Percentiles rank a stretch among this genome's conserved stretches.
Evolutionary conservation across 1,140 invertebrate species (phyloP).

Genomic region (Drosophila subpulchrella): DNA sequence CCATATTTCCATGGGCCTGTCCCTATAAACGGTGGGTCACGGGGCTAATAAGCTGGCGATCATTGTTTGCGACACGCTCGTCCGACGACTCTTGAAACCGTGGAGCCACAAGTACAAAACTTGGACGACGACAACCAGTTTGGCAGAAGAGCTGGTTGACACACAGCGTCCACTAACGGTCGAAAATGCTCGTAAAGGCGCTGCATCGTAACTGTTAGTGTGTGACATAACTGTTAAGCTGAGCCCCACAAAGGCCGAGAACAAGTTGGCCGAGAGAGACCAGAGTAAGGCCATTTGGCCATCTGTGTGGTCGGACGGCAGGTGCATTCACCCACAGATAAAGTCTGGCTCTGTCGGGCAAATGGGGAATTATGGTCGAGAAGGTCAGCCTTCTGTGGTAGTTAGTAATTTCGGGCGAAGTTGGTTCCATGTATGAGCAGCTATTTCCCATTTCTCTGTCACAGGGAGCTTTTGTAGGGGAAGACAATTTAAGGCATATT

Average conservation of each 20-base stretch:
- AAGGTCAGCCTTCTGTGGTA: conserved; percentile 7
- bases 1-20: conserved; percentile 7
- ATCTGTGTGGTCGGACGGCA: conserved; percentile 17
- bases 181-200: conserved; percentile 61
- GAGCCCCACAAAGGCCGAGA: conserved; percentile 32
- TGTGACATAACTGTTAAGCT: conserved; percentile 74
- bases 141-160: conserved; percentile 50
- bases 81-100: conserved; percentile 19
- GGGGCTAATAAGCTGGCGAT: conserved; percentile 64
- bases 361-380: not conserved
- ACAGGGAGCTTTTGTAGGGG: not conserved
- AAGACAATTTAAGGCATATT: not conserved
- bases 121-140: conserved; percentile 64
- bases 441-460: not conserved
- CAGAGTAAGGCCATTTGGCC: conserved; percentile 2
- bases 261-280: conserved; percentile 36
- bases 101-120: conserved; percentile 56
- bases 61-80: conserved; percentile 70
- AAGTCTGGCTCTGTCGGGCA: not conserved
- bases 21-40: conserved; percentile 9
- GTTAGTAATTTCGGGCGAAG: not conserved
- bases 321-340: conserved; percentile 28
- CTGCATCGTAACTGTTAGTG: conserved; percentile 48
- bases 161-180: conserved; percentile 60
- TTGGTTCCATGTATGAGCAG: not conserved